A percentile compares a stretch with the other conserved stretches of the same genome.
phyloP scores from a whole-genome alignment of 2,888 invertebrate genomes.

The Exocentrus adspersus region DNA sequence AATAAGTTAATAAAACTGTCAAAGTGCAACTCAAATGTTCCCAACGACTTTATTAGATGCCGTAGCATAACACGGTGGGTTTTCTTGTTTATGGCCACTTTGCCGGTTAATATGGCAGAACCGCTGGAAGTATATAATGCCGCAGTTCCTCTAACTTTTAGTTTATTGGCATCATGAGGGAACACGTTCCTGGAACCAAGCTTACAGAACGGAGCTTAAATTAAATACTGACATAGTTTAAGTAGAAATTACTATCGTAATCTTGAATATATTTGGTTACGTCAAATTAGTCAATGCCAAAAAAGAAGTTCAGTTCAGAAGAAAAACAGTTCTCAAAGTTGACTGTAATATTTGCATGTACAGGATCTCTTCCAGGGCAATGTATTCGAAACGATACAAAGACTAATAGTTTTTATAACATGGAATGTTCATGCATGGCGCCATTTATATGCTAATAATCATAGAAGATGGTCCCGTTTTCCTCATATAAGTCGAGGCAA shows the following conservation, averaged over 20 bases:
- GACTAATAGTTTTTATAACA: too few relatives aligned
- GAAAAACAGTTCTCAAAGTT: too few relatives aligned
- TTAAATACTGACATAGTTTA: too few relatives aligned
- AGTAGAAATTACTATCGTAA: too few relatives aligned
- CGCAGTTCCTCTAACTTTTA: neutral
- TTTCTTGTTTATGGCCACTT: neutral
- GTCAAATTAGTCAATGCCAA: too few relatives aligned
- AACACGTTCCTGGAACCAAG: neutral
- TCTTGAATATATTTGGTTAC: too few relatives aligned
- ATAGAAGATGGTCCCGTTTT: neutral
- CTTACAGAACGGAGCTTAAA: too few relatives aligned
- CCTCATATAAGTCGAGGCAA: neutral
- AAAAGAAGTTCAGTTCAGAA: too few relatives aligned
- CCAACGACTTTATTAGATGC: neutral
- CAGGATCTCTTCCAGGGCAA: too few relatives aligned
- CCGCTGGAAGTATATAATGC: neutral
- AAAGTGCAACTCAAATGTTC: neutral
- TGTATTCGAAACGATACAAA: too few relatives aligned
- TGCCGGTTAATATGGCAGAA: slow-evolving; percentile 5
- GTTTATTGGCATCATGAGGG: neutral
- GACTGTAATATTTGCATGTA: too few relatives aligned
- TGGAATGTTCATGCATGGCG: neutral
- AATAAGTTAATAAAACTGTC: slow-evolving; percentile 4
- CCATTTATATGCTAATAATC: neutral
- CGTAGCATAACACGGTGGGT: neutral